Percentiles rank a stretch among this genome's conserved stretches.
Evolutionary conservation across 2,797 vertebrate species (phyloP).

Genomic region (Etheostoma perlongum): DNA sequence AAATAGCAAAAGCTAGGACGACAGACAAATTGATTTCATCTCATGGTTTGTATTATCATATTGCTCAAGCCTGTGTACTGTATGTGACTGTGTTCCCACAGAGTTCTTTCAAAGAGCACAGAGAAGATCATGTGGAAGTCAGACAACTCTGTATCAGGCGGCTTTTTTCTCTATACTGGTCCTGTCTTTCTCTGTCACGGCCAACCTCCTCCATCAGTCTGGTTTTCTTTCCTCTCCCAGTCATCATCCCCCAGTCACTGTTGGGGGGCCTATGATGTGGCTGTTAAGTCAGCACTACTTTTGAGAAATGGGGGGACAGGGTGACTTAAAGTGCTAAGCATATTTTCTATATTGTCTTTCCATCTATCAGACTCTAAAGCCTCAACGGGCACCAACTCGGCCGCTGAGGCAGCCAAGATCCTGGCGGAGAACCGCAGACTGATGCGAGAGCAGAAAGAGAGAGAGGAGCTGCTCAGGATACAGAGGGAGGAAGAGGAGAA

Average conservation of each 20-base stretch:
- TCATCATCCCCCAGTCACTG: conserved; percentile 8
- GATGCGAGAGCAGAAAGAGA: conserved; percentile 91
- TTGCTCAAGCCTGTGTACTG: background rate
- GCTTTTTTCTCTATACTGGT: conserved; percentile 3
- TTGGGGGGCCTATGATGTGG: background rate
- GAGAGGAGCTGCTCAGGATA: conserved; percentile 87
- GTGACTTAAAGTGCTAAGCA: conserved; percentile 7
- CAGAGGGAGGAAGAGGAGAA: conserved; percentile 90
- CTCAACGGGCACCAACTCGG: conserved; percentile 85
- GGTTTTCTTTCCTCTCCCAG: background rate
- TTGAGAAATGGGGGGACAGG: background rate
- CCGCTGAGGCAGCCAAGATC: conserved; percentile 91
- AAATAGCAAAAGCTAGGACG: background rate
- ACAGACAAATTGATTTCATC: background rate
- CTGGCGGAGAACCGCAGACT: conserved; percentile 90
- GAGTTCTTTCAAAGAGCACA: conserved; percentile 7
- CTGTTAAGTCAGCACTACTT: background rate
- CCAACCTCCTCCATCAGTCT: background rate
- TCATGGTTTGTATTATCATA: background rate
- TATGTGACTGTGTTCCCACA: background rate
- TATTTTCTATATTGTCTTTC: conserved; percentile 8
- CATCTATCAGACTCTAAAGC: conserved; percentile 79
- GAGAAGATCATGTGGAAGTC: conserved; percentile 36
- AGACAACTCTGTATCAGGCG: background rate
- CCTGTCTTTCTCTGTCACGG: background rate